Base-by-base conservation (phyloP, 2,888 invertebrate species). In the Podotricha telesiphe region DNA sequence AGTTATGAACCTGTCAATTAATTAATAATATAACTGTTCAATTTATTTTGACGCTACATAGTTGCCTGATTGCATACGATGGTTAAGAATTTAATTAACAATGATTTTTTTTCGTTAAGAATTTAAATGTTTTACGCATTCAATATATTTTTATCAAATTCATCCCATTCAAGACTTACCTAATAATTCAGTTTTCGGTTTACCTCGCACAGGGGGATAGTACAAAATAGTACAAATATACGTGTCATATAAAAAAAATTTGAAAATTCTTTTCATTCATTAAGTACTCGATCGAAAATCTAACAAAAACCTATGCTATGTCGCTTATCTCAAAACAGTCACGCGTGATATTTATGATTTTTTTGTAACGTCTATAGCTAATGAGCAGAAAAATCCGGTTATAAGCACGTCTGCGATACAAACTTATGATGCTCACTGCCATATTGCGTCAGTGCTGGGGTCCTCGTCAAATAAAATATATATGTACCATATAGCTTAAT, bases 341-440 rank as follows among this genome's bases (percentile, higher is more conserved):
- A 63, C 40, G 68, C 70, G 73, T 71, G 71, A 71, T 73, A 64
- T 72, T 70, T 66, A 56, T 59, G 63, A 70, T 74, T 73, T 67
- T 62, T 59, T 45, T 45, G 5, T 20, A 10, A 42, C 42, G 22
- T 45, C 10, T 65, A 72, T 56, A 67, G 59, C 62, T 53, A 61
- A 47, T 19, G 34, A 61, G 67, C 70, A 59, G 64, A 61, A 67
- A 73, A 70, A 73, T 74, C 71, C 67, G 67, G 70, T 72, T 69
- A 55, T 22, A 47, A 69, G 69, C 74, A 74, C 74, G 74, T 74
- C 42, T 67, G n/a, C 55, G 61, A 67, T 63, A 68, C 73, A 67
- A 68, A 40, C 50, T 37, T 66, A 42, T 51, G 58, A 56, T 56
- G 55, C 40, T 19, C 47, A 34, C 22, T 42, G 62, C 63, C 55